A percentile compares a stretch with the other conserved stretches of the same genome.
Conservation (phyloP, 2,797 vertebrate species). For the Philypnodon macrostomus region DNA sequence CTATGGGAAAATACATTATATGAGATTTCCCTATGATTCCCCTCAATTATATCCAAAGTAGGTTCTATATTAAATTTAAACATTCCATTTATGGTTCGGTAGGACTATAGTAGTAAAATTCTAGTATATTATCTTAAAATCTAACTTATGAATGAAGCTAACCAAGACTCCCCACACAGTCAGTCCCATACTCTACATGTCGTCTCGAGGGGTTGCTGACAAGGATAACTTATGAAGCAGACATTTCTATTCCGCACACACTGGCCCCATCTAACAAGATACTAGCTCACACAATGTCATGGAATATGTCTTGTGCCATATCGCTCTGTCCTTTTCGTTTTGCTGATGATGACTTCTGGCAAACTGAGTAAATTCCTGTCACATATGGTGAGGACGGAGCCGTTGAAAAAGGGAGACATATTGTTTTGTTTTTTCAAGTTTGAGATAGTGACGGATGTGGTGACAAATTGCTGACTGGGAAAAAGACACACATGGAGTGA, state of each 20-base stretch:
- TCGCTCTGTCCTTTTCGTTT: constrained; percentile 18
- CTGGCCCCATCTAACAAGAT: constrained; percentile 6
- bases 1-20: too few relatives aligned
- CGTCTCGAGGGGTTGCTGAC: constrained; percentile 20
- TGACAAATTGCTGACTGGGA: constrained; percentile 41
- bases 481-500: not conserved
- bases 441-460: constrained; percentile 32
- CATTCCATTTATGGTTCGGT: too few relatives aligned
- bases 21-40: too few relatives aligned
- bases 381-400: constrained; percentile 14
- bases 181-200: not conserved
- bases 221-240: constrained; percentile 18
- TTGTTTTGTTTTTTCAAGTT: constrained; percentile 26
- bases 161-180: constrained; percentile 1
- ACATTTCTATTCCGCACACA: constrained; percentile 23
- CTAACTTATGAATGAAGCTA: too few relatives aligned
- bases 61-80: too few relatives aligned
- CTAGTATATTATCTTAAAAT: too few relatives aligned
- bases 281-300: constrained; percentile 23
- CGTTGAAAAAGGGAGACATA: constrained; percentile 23
- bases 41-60: too few relatives aligned
- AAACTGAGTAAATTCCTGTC: constrained; percentile 36
- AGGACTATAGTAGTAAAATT: too few relatives aligned
- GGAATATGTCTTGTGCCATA: constrained; percentile 10
- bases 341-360: constrained; percentile 33